These are phyloP conservation scores for Lepidotrigona ventralis DNA, from an alignment of 1,140 invertebrate species.

Conservation along the genomic window DNA sequence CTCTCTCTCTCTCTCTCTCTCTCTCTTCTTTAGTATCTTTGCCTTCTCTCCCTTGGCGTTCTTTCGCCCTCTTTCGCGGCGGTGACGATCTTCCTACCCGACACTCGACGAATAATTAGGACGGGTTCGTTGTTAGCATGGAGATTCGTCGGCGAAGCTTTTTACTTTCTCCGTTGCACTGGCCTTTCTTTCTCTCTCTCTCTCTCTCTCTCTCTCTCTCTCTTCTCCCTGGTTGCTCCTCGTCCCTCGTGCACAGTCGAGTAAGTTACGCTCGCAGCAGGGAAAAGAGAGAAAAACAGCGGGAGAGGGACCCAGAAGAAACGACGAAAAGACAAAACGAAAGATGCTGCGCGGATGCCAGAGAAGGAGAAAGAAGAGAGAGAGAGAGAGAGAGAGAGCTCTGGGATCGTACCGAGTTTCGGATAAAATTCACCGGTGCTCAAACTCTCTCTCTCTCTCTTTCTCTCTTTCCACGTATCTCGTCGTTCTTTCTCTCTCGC, in stretches of 20 bases:
- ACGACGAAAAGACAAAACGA: constrained; percentile 42
- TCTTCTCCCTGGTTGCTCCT: neutral
- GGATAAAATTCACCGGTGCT: constrained; percentile 62
- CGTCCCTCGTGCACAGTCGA: constrained; percentile 1
- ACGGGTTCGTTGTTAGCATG: constrained; percentile 69
- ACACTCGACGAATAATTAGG: constrained; percentile 71
- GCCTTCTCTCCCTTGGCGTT: neutral
- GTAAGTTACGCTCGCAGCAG: constrained; percentile 23
- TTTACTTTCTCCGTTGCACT: constrained; percentile 33
- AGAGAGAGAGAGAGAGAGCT: constrained; percentile 7
- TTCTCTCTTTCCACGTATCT: neutral
- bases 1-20: neutral
- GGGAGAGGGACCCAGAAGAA: constrained; percentile 13
- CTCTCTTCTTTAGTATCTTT: neutral
- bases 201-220: neutral
- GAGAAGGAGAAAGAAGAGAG: constrained; percentile 2
- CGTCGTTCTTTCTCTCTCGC: neutral
- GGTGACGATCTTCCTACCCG: constrained; percentile 58
- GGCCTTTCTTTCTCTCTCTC: neutral
- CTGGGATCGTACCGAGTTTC: constrained; percentile 62
- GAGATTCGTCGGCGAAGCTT: constrained; percentile 65
- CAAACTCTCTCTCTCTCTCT: constrained; percentile 16
- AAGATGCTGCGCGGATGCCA: constrained; percentile 17
- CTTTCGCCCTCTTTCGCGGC: constrained; percentile 14
- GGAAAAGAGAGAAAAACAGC: constrained; percentile 30